Conservation (phyloP, 2,888 invertebrate genomes). For the Megaustenia siamemsis region DNA sequence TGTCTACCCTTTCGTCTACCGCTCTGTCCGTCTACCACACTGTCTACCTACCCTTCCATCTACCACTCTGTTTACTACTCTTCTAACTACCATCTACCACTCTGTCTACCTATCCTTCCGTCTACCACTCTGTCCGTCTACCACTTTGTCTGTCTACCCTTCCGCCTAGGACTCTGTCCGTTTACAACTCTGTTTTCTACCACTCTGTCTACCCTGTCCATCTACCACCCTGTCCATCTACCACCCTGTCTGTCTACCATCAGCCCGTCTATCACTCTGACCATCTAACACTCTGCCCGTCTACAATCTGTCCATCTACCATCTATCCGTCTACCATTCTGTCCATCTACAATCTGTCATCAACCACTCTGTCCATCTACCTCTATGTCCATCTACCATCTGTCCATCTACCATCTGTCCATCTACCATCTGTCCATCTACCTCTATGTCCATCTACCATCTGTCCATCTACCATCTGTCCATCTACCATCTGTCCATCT, state of each 20-base stretch:
- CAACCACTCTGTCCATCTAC: too few relatives aligned
- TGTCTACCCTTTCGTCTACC: too few relatives aligned
- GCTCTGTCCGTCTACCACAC: neutral
- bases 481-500: too few relatives aligned
- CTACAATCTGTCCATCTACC: constrained; percentile 21
- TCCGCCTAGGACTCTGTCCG: neutral
- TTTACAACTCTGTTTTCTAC: neutral
- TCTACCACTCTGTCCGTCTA: neutral
- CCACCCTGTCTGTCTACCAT: neutral
- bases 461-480: too few relatives aligned
- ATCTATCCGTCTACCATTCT: too few relatives aligned
- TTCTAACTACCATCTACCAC: neutral
- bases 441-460: too few relatives aligned
- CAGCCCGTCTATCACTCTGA: neutral
- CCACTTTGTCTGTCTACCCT: neutral
- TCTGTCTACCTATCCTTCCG: neutral
- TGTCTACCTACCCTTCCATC: neutral
- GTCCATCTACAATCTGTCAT: too few relatives aligned
- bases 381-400: too few relatives aligned
- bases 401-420: too few relatives aligned
- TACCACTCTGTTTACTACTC: neutral
- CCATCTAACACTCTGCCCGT: neutral
- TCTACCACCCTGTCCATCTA: too few relatives aligned
- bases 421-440: too few relatives aligned
- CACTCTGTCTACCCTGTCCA: neutral